Base-by-base conservation (phyloP, 2,888 invertebrate genomes). In the Nomada lathburiana region DNA sequence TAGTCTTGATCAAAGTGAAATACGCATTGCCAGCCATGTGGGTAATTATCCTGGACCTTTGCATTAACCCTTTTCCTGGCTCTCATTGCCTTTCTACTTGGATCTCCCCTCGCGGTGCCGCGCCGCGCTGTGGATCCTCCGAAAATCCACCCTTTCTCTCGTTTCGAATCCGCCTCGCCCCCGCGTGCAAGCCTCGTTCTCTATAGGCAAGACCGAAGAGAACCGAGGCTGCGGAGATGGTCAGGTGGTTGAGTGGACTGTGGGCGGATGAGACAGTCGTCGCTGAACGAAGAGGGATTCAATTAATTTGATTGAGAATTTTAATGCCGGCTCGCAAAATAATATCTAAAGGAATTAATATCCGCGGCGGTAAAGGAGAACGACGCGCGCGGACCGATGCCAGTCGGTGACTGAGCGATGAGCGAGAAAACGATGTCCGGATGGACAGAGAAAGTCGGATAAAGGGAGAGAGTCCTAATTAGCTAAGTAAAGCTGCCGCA, bases 21-120 rank as follows among this genome's bases (percentile, higher is more conserved):
- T 93, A 91, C 92, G 92, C 92, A 92, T 92, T 91, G 90, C 91
- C 92, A 91, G 91, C 92, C 93, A 93, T 93, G 93, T 93, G 93
- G 93, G 93, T 94, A 94, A 94, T 94, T 94, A 94, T 92, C 93
- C 90, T 91, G 91, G 92, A 93, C 93, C 93, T 93, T 93, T 92
- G 91, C 93, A 90, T 92, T 91, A 92, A 91, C 92, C 91, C 93
- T 90, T 91, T 92, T 59, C 75, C 68, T 78, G 68, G 73, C 74
- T 50, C 68, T 79, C 68, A 63, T 60, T 82, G 57, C 76, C 84
- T 78, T 60, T 76, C 52, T 81, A 75, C 76, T 78, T 60, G 55
- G 75, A 70, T 62, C 68, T 76, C 63, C 77, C 26, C 50, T 64
- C 68, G 23, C 69, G 23, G 59, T 63, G 26, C 59, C 53, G 63